phyloP scores from a whole-genome alignment of 2,113 vertebrate genomes.

The Chloroceryle aenea region DNA sequence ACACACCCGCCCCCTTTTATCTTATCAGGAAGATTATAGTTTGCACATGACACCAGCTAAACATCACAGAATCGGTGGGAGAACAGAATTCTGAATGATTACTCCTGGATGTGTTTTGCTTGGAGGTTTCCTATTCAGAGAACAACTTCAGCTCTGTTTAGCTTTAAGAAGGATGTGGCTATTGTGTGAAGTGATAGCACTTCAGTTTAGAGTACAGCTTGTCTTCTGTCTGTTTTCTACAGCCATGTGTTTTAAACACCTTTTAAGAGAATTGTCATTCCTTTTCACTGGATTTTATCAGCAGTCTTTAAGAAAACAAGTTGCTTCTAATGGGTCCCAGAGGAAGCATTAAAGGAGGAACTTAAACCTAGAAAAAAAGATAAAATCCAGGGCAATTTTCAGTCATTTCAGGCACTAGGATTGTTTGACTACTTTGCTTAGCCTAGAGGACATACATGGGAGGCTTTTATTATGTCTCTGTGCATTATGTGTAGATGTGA shows the following conservation, averaged over 20 bases:
- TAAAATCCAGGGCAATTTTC: slow-evolving; percentile 4
- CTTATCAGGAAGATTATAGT: background rate
- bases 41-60: background rate
- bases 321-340: background rate
- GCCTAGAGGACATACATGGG: background rate
- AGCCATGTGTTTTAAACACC: background rate
- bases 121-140: background rate
- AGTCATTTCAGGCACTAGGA: background rate
- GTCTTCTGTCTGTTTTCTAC: background rate
- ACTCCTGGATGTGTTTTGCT: background rate
- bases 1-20: background rate
- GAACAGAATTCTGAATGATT: background rate
- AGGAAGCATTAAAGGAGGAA: slow-evolving; percentile 3
- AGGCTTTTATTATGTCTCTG: slow-evolving; percentile 21
- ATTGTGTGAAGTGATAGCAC: background rate
- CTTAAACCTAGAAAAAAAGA: slow-evolving; percentile 7
- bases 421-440: background rate
- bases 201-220: background rate
- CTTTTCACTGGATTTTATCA: background rate
- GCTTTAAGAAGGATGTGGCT: background rate
- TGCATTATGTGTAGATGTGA: background rate
- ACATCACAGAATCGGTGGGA: background rate
- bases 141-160: background rate
- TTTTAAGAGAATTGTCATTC: background rate
- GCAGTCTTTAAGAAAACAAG: background rate